These are phyloP conservation scores for Eristalinus sepulchralis DNA, from an alignment of 2,888 invertebrate genomes.

Conservation along the genomic window DNA sequence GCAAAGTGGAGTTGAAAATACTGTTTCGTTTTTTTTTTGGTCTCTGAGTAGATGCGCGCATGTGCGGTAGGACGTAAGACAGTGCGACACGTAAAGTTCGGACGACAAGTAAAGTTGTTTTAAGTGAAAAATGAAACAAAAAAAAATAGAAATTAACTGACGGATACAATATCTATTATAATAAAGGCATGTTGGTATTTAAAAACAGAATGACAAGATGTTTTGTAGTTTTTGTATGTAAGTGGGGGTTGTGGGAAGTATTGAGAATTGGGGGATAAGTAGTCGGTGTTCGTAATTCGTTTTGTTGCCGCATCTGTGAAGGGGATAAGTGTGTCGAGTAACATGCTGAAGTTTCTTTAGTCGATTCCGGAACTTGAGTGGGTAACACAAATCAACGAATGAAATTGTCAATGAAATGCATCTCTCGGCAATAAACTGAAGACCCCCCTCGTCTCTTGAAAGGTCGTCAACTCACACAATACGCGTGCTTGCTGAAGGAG, in stretches of 20 bases:
- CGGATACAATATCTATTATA: slow-evolving; percentile 43
- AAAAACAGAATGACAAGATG: not conserved
- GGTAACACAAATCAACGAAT: no score
- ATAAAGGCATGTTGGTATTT: slow-evolving; percentile 50
- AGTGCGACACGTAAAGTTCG: slow-evolving; percentile 2
- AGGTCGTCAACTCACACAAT: no score
- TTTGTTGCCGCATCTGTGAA: no score
- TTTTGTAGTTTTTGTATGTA: not conserved
- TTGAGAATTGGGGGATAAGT: not conserved
- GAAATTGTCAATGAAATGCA: no score
- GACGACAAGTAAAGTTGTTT: slow-evolving; percentile 32
- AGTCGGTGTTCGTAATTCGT: no score
- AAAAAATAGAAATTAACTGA: not conserved
- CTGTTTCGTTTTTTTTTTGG: not conserved
- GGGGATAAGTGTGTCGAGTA: no score
- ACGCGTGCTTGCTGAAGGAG: no score
- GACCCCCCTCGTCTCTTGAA: no score
- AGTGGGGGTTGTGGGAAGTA: not conserved
- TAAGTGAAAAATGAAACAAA: slow-evolving; percentile 8
- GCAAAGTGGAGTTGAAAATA: slow-evolving; percentile 49
- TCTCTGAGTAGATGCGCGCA: not conserved
- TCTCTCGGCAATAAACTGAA: no score
- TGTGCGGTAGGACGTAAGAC: not conserved
- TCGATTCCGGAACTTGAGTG: no score
- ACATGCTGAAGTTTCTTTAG: no score